phyloP scores from a whole-genome alignment of 2,888 invertebrate species.

The Adelphocoris suturalis region DNA sequence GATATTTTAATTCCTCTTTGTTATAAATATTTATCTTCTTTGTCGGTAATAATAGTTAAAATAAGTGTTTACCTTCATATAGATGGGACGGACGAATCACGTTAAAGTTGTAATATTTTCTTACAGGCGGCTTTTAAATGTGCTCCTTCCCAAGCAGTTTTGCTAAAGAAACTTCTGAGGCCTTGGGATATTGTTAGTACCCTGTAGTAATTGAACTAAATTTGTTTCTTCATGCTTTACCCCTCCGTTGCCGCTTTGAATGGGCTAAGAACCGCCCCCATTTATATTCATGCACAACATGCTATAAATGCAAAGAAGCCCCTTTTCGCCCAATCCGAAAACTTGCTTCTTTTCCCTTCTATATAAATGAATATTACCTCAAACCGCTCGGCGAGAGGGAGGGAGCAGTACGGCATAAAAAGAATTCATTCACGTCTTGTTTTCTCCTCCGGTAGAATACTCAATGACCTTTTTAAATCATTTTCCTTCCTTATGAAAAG shows the following conservation, averaged over 20 bases:
- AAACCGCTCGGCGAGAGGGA: background rate
- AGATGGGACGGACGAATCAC: background rate
- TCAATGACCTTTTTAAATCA: conserved; percentile 67
- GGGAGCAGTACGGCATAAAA: conserved; percentile 39
- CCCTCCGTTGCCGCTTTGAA: conserved; percentile 37
- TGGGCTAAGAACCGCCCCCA: conserved; percentile 46
- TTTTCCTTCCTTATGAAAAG: conserved; percentile 51
- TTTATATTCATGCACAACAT: conserved; percentile 69
- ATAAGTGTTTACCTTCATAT: too few relatives aligned
- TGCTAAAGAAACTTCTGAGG: background rate
- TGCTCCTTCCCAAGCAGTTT: background rate
- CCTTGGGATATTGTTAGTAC: conserved; percentile 18
- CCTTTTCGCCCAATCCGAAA: conserved; percentile 61
- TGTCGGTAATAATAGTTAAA: too few relatives aligned
- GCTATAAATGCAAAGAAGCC: conserved; percentile 63
- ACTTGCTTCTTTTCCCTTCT: conserved; percentile 47
- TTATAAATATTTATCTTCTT: too few relatives aligned
- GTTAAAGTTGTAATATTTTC: background rate
- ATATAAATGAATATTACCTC: conserved; percentile 62
- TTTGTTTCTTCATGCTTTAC: conserved; percentile 40
- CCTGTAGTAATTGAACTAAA: conserved; percentile 45
- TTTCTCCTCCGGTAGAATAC: conserved; percentile 62
- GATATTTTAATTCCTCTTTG: too few relatives aligned
- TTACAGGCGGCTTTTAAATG: background rate
- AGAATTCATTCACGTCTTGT: conserved; percentile 67